Percentiles rank a stretch among this genome's conserved stretches.
These are phyloP conservation scores for Capromys pilorides DNA, from an alignment of 2,797 vertebrate genomes.

Conservation along the genomic window DNA sequence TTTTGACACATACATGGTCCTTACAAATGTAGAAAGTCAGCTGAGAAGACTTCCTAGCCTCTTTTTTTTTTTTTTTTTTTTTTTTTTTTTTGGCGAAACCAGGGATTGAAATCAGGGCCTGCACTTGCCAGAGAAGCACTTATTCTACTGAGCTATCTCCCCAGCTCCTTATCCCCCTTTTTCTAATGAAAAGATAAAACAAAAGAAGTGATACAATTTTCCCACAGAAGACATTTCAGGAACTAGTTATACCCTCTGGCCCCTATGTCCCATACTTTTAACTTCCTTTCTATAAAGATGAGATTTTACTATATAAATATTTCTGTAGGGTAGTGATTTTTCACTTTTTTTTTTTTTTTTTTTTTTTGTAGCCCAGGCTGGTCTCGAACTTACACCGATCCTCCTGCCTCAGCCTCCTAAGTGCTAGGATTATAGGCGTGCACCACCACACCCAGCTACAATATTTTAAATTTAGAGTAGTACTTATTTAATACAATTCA, in stretches of 20 bases:
- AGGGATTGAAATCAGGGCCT: no score
- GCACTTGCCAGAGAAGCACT: no score
- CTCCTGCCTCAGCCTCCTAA: no score
- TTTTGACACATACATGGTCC: neutral
- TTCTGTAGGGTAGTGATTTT: neutral
- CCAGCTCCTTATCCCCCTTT: no score
- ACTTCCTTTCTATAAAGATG: neutral
- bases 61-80: no score
- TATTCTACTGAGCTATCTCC: no score
- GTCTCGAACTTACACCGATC: no score
- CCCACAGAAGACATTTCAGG: neutral
- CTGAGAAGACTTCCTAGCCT: neutral
- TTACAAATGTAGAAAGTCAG: neutral
- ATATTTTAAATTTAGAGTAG: constrained; percentile 31
- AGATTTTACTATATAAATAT: neutral
- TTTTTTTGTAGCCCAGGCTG: no score
- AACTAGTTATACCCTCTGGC: neutral
- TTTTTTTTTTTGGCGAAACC: no score
- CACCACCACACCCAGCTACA: no score
- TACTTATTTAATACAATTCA: neutral
- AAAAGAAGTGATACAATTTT: neutral
- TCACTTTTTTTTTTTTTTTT: no score
- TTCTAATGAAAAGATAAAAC: neutral
- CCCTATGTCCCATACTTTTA: neutral
- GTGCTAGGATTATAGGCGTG: no score